phyloP scores from a whole-genome alignment of 2,797 vertebrate genomes.

The Alcedo quadribrachys region DNA sequence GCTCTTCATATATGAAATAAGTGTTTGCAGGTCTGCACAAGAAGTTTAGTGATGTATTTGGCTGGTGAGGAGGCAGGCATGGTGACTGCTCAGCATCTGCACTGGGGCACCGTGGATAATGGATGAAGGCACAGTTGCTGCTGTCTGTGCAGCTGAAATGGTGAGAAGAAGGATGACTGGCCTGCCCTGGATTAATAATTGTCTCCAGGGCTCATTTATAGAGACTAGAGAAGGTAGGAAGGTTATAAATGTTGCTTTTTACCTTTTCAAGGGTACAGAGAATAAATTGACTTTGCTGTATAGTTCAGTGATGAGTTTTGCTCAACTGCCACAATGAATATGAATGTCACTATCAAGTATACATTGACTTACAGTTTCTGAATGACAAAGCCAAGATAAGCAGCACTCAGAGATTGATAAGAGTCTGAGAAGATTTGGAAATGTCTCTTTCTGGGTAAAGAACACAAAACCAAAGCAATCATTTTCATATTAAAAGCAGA shows the following conservation, averaged over 20 bases:
- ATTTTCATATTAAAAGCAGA: not conserved
- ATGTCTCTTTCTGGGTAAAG: not conserved
- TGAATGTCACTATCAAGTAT: not conserved
- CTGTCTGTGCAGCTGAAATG: not conserved
- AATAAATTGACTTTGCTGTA: not conserved
- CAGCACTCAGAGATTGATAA: not conserved
- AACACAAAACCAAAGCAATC: not conserved
- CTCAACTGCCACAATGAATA: not conserved
- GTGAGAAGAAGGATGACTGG: not conserved
- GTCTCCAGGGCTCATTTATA: not conserved
- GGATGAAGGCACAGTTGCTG: not conserved
- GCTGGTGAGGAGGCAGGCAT: not conserved
- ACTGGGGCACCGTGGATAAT: not conserved
- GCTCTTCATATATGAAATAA: too few species aligned
- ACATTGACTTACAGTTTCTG: not conserved
- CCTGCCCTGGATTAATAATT: not conserved
- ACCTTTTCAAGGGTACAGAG: not conserved
- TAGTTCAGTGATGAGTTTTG: not conserved
- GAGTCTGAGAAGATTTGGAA: not conserved
- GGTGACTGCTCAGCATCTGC: not conserved
- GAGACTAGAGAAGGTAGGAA: not conserved
- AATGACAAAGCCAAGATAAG: not conserved
- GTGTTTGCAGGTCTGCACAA: not conserved
- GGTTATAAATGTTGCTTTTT: not conserved
- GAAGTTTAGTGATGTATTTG: not conserved